Evolutionary conservation across 2,888 invertebrate species (phyloP), one percentile per base, ranked within the genome.

Genomic region (Malthinus seriepunctatus): DNA sequence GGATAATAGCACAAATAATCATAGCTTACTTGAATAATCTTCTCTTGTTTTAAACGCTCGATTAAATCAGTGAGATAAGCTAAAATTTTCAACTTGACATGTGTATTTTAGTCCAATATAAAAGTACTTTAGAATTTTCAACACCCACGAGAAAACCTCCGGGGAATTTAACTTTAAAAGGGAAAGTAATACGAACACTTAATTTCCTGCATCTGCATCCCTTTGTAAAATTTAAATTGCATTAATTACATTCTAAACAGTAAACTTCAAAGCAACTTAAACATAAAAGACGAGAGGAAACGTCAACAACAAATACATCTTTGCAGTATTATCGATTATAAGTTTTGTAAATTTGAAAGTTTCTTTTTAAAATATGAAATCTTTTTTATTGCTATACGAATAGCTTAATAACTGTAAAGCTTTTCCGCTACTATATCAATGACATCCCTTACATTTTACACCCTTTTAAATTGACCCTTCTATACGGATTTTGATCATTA

Each of bases 401-500:
- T 5, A 45, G 23, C 35, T 44, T 51, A 35, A 45, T 52, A 52
- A 46, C 31, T n/a, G 42, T 51, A 44, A 46, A 33, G 34, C 34
- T 8, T 10, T 42, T 10, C 42, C 23, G 39, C 12, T 38, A 44
- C 44, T 52, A 46, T 46, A 46, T 46, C 46, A 33, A 35, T 46
- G 46, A 52, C 52, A 45, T 35, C 52, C 44, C 32, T 32, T 14
- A n/a, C 14, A 42, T 37, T 42, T 51, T 12, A 11, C 51, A 42
- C 37, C 52, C 44, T 37, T 32, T 32, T 1, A 37, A 46, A 46
- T 52, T 52, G 52, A 52, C 51, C 59, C 53, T 59, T 50, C 59
- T 59, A 54, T 49, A 59, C 59, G 59, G 59, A 59, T 59, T 49
- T 50, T 50, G 53, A 54, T 59, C 53, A 59, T 59, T 59, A 59